These are phyloP conservation scores for Neogale vison DNA, from an alignment of 2,113 vertebrate species.

Conservation along the genomic window DNA sequence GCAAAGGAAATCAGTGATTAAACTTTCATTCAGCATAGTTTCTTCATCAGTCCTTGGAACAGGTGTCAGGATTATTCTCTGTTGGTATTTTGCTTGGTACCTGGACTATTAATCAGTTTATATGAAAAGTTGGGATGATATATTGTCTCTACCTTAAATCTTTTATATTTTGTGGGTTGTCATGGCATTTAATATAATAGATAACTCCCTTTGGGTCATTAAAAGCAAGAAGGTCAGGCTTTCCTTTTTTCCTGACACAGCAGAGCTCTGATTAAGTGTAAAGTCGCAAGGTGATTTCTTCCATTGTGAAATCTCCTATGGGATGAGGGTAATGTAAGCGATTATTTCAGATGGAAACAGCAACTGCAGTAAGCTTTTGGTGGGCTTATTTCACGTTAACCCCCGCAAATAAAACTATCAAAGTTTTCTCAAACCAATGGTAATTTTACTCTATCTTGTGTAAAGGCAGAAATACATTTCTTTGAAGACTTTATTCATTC, in stretches of 20 bases:
- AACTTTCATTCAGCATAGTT: conserved; percentile 78
- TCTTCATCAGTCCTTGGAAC: conserved; percentile 79
- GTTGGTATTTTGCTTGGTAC: conserved; percentile 72
- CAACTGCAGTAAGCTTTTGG: background rate
- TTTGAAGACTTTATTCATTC: too few relatives aligned
- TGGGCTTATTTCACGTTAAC: conserved; percentile 28
- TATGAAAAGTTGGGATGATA: conserved; percentile 68
- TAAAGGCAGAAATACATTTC: background rate
- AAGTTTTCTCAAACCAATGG: background rate
- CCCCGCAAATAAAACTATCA: background rate
- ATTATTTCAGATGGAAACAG: conserved; percentile 50
- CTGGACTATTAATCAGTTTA: conserved; percentile 76
- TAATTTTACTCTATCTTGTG: background rate
- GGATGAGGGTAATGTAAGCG: background rate
- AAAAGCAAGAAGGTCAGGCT: conserved; percentile 55
- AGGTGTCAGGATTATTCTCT: conserved; percentile 79
- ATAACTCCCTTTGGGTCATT: conserved; percentile 40
- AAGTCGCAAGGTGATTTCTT: conserved; percentile 51
- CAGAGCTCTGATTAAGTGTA: conserved; percentile 51
- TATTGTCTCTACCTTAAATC: conserved; percentile 69
- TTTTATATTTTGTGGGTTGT: conserved; percentile 49
- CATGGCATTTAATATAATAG: conserved; percentile 60
- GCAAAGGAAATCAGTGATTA: conserved; percentile 82
- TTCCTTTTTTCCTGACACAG: conserved; percentile 55
- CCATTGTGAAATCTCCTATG: background rate